A percentile compares a stretch with the other conserved stretches of the same genome.
These are phyloP conservation scores for Hyperoplus immaculatus DNA, from an alignment of 2,797 vertebrate genomes.

Conservation along the genomic window DNA sequence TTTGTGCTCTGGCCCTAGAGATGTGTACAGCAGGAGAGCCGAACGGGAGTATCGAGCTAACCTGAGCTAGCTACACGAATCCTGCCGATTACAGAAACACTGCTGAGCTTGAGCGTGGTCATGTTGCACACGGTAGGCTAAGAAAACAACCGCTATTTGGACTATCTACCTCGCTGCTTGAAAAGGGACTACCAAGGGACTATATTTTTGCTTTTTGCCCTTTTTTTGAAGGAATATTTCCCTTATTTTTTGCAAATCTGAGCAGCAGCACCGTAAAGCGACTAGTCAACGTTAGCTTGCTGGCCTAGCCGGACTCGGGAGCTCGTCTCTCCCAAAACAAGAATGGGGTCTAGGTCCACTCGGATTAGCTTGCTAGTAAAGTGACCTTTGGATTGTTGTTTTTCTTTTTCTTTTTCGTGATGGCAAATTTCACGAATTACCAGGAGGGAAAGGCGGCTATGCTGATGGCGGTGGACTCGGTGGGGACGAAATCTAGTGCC, in stretches of 20 bases:
- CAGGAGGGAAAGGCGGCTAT: constrained; percentile 84
- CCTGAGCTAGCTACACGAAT: constrained; percentile 72
- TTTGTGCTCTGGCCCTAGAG: constrained; percentile 91
- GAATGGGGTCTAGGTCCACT: constrained; percentile 86
- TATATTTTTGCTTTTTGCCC: not conserved
- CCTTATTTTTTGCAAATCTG: constrained; percentile 50
- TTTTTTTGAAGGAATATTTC: constrained; percentile 52
- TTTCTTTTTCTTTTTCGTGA: constrained; percentile 47
- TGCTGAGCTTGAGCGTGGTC: constrained; percentile 79
- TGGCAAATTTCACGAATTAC: constrained; percentile 86
- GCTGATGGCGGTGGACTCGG: constrained; percentile 82
- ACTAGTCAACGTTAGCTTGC: constrained; percentile 77
- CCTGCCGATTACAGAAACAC: constrained; percentile 78
- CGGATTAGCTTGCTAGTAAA: constrained; percentile 79
- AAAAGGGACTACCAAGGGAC: constrained; percentile 30
- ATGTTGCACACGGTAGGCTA: constrained; percentile 81
- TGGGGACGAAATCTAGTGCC: constrained; percentile 72
- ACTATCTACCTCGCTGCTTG: constrained; percentile 34
- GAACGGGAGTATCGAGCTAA: constrained; percentile 75
- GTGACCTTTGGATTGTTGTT: constrained; percentile 80
- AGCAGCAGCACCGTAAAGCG: constrained; percentile 42
- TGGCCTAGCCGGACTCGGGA: constrained; percentile 82
- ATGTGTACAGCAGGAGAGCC: constrained; percentile 84
- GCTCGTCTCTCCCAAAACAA: constrained; percentile 81
- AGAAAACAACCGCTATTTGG: constrained; percentile 55